phyloP scores from a whole-genome alignment of 1,140 invertebrate species.

The Camponotus floridanus region DNA sequence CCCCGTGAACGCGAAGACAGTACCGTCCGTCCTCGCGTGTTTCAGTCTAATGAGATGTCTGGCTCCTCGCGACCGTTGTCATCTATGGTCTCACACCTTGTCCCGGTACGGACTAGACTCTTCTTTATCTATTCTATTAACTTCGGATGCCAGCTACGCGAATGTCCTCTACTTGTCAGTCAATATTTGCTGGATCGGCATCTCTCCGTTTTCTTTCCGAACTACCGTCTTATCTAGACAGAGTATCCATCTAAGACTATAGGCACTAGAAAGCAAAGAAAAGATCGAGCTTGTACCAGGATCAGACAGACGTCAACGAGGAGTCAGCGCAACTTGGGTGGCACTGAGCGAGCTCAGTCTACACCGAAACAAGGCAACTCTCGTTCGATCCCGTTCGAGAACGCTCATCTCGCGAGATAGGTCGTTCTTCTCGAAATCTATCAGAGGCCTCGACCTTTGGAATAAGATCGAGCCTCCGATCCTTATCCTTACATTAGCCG shows the following conservation, averaged over 20 bases:
- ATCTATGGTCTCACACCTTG: slow-evolving; percentile 8
- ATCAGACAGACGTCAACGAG: slow-evolving; percentile 17
- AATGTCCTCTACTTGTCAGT: not conserved
- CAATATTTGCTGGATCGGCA: not conserved
- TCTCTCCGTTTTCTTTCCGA: slow-evolving; percentile 11
- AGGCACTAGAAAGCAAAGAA: slow-evolving; percentile 29
- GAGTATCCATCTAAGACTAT: slow-evolving; percentile 9
- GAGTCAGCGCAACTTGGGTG: not conserved
- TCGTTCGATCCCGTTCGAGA: slow-evolving; percentile 34
- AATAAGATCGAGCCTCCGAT: slow-evolving; percentile 24
- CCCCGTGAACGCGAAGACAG: slow-evolving; percentile 16
- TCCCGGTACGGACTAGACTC: slow-evolving; percentile 12
- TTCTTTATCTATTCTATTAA: not conserved
- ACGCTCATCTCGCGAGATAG: slow-evolving; percentile 17
- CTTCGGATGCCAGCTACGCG: not conserved
- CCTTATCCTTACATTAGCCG: slow-evolving; percentile 26
- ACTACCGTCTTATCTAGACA: not conserved
- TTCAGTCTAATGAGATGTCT: slow-evolving; percentile 58
- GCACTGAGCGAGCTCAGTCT: not conserved
- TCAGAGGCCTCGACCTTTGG: not conserved
- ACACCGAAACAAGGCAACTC: slow-evolving; percentile 1
- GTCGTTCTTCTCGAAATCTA: not conserved
- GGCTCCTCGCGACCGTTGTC: slow-evolving; percentile 28
- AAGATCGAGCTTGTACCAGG: not conserved
- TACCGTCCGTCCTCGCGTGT: slow-evolving; percentile 34